phyloP scores from a whole-genome alignment of 1,140 invertebrate species.

The Atta colombica region DNA sequence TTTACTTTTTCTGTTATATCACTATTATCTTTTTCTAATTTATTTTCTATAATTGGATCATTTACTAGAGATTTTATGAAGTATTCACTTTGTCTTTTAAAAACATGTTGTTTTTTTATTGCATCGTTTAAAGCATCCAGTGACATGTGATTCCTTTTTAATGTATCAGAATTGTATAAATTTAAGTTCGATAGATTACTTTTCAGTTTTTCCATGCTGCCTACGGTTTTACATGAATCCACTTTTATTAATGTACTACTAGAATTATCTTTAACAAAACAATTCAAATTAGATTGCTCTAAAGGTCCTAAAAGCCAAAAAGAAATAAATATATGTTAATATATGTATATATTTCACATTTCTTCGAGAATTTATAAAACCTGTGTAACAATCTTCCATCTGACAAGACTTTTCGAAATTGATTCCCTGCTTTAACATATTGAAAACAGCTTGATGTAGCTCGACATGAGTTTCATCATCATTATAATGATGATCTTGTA shows the following conservation, averaged over 20 bases:
- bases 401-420: constrained; percentile 12
- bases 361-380: constrained; percentile 6
- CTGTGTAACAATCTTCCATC: constrained; percentile 14
- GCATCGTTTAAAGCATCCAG: neutral
- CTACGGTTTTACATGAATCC: neutral
- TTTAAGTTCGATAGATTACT: neutral
- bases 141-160: constrained; percentile 15
- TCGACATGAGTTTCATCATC: neutral
- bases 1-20: neutral
- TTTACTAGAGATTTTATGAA: neutral
- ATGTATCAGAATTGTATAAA: neutral
- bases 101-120: neutral
- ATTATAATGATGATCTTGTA: constrained; percentile 28
- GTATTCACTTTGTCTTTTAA: neutral
- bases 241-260: neutral
- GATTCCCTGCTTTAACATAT: constrained; percentile 2
- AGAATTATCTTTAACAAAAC: neutral
- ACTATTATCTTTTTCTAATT: neutral
- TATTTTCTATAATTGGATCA: neutral
- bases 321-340: constrained; percentile 54
- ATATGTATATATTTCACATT: constrained; percentile 49
- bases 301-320: neutral
- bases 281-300: neutral
- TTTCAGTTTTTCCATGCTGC: neutral
- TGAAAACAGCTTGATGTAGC: neutral